These are phyloP conservation scores for Asteroscopus sphinx DNA, from an alignment of 2,888 invertebrate genomes.

Conservation along the genomic window DNA sequence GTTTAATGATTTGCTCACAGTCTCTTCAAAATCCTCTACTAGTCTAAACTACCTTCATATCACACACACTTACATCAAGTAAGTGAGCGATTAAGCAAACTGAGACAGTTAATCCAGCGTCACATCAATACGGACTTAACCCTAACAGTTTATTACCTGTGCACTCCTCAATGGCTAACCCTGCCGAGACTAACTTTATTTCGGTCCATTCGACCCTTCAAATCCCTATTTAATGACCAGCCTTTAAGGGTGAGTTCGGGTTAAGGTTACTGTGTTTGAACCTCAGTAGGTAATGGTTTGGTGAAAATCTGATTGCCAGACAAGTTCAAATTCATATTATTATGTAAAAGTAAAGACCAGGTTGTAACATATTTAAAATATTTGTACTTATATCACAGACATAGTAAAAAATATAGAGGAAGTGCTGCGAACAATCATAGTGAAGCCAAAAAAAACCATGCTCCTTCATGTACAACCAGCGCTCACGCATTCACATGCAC, in stretches of 20 bases:
- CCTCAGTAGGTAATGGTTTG: conserved; percentile 1
- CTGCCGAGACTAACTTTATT: conserved; percentile 82
- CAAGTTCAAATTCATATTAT: too few relatives aligned
- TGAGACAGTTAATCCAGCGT: conserved; percentile 53
- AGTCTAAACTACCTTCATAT: conserved; percentile 19
- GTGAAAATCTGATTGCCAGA: too few relatives aligned
- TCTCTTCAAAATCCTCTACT: conserved; percentile 6
- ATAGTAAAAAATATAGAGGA: too few relatives aligned
- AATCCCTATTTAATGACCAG: conserved; percentile 88
- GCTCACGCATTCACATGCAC: too few relatives aligned
- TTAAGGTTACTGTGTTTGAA: conserved; percentile 56
- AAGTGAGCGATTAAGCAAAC: conserved; percentile 54
- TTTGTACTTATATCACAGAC: too few relatives aligned
- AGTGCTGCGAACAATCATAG: too few relatives aligned
- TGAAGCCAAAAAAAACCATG: too few relatives aligned
- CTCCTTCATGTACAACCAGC: too few relatives aligned
- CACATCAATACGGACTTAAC: conserved; percentile 70
- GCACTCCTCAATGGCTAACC: conserved; percentile 70
- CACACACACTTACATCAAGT: conserved; percentile 38
- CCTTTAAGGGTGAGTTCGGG: conserved; percentile 60
- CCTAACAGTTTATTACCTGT: conserved; percentile 81
- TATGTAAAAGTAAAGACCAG: too few relatives aligned
- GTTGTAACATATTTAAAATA: too few relatives aligned
- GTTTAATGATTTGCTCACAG: conserved; percentile 21
- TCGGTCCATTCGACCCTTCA: conserved; percentile 85